Base-by-base conservation (phyloP, 2,113 vertebrate species). In the Geococcyx californianus region DNA sequence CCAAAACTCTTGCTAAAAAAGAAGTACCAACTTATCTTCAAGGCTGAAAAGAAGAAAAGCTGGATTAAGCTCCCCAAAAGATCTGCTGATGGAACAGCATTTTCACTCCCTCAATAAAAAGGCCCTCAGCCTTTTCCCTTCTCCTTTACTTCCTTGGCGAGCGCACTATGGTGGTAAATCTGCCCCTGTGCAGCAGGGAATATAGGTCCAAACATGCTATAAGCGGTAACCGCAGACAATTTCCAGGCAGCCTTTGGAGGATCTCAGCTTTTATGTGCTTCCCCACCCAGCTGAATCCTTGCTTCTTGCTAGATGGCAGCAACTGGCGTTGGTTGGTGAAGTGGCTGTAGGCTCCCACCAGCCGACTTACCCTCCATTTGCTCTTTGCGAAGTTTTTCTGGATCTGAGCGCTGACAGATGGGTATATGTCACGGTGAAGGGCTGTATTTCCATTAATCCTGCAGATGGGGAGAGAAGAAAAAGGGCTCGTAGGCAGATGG, bases 351-450 rank as follows among this genome's bases (percentile, higher is more conserved):
- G 92, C 76, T 78, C 90, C 59, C 87, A 2, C 10, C 79, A 70
- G 64, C 66, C 29, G 29, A 89, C 98, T 98, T 93, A 99, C 99
- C 98, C 98, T 98, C 99, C 99, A 99, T 90, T 98, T 99, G 89
- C 98, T 99, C 98, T 98, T 99, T 97, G 98, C 98, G 95, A 99
- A 99, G 97, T 98, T 99, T 83, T 98, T 99, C 98, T 99, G 98
- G 87, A 99, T 98, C 98, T 99, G 99, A 84, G 98, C 98, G 28
- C 98, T 99, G 95, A 99, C 98, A 25, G 99, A 99, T 18, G 98
- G 97, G 94, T 98, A 99, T 95, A 99, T 99, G 97, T 99, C 98
- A 75, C 98, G 91, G 93, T 98, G 98, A 59, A 98, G 98, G 64
- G 99, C 99, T 38, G 98, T 98, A 63, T 99, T 98, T 59, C 97